Percentiles rank a stretch among this genome's conserved stretches.
Evolutionary conservation across 2,888 invertebrate genomes (phyloP).

Genomic region (Synanthedon formicaeformis): DNA sequence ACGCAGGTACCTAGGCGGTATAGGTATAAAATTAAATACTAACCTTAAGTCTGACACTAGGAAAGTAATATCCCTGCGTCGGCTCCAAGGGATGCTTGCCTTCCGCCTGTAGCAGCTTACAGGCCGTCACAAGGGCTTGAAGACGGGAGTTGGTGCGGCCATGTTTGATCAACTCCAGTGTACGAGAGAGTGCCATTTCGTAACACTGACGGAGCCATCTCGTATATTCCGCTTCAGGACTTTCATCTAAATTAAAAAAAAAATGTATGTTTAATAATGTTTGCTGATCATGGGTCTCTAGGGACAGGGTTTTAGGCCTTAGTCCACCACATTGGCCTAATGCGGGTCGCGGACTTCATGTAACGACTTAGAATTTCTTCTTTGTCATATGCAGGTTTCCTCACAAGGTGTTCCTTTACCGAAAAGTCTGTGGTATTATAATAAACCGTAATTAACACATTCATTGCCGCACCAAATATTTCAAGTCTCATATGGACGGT

Average conservation of each 20-base stretch:
- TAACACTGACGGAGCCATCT: constrained; percentile 80
- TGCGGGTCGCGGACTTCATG: no score
- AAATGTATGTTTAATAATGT: not conserved
- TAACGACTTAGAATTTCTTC: no score
- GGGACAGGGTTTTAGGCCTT: no score
- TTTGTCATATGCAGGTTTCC: no score
- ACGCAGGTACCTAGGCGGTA: no score
- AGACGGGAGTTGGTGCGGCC: constrained; percentile 62
- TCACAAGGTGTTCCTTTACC: no score
- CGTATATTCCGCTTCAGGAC: constrained; percentile 73
- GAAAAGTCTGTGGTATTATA: no score
- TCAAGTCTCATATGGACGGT: no score
- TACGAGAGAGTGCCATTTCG: constrained; percentile 72
- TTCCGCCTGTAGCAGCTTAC: constrained; percentile 80
- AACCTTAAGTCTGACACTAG: constrained; percentile 75
- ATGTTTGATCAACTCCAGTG: constrained; percentile 69
- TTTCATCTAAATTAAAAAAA: constrained; percentile 30
- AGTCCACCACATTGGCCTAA: no score
- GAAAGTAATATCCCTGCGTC: constrained; percentile 72
- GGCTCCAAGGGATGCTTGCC: constrained; percentile 75
- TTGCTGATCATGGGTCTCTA: no score
- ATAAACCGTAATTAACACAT: no score
- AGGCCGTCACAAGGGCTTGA: constrained; percentile 77
- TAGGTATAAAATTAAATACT: constrained; percentile 5
- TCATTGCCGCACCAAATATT: no score